phyloP scores from a whole-genome alignment of 1,140 invertebrate species.

The Artemia franciscana region DNA sequence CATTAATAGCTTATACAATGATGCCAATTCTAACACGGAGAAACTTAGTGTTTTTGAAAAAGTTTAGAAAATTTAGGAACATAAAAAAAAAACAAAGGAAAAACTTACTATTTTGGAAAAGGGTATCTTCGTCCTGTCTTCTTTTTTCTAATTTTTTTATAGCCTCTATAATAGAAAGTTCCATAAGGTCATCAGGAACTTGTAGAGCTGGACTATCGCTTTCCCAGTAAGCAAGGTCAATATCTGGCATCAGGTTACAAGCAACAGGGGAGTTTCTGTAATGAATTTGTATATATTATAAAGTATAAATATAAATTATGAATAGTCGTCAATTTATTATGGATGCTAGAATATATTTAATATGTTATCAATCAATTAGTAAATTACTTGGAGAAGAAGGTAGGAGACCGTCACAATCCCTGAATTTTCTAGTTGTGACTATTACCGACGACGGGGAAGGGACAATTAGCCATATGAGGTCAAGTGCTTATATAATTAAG shows the following conservation, averaged over 20 bases:
- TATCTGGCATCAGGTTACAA: conserved; percentile 13
- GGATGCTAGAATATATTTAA: not conserved
- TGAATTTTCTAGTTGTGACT: too few species aligned
- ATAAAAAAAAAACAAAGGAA: not conserved
- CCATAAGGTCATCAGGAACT: conserved; percentile 9
- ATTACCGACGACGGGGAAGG: too few species aligned
- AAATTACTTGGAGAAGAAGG: too few species aligned
- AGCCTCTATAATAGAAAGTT: conserved; percentile 5
- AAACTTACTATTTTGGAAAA: conserved; percentile 9
- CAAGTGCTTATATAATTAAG: too few species aligned
- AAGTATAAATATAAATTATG: not conserved
- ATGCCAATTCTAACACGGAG: too few species aligned
- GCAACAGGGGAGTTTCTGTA: conserved; percentile 12
- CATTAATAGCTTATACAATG: too few species aligned
- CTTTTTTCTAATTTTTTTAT: conserved; percentile 2
- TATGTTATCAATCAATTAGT: not conserved
- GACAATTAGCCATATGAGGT: too few species aligned
- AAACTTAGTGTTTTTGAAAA: too few species aligned
- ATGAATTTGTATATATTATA: not conserved
- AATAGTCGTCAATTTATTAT: not conserved
- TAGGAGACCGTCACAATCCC: too few species aligned
- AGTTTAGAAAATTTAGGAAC: too few species aligned
- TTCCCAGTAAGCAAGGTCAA: conserved; percentile 14
- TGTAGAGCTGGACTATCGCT: conserved; percentile 12
- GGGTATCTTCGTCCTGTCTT: conserved; percentile 1